These are phyloP conservation scores for Phasianus colchicus DNA, from an alignment of 2,113 vertebrate genomes.

Conservation along the genomic window DNA sequence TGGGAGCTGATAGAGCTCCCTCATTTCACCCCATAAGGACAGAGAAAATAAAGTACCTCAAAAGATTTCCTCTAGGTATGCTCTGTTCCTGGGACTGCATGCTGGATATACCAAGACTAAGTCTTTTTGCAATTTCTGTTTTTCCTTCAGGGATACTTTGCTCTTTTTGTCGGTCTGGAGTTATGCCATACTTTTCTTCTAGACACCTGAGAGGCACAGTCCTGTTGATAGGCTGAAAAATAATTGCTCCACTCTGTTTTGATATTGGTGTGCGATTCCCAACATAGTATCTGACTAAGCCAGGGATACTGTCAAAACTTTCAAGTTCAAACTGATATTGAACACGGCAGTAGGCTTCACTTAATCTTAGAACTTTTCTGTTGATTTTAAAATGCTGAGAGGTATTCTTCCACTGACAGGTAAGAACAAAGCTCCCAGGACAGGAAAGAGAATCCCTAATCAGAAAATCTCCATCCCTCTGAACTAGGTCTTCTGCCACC, in stretches of 20 bases:
- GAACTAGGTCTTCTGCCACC: constrained; percentile 91
- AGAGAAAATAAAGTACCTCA: constrained; percentile 80
- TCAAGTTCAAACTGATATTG: constrained; percentile 94
- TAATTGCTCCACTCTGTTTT: constrained; percentile 92
- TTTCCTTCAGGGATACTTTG: constrained; percentile 71
- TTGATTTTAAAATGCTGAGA: constrained; percentile 98
- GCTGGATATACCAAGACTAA: constrained; percentile 85
- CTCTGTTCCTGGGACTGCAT: constrained; percentile 79
- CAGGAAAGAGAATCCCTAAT: constrained; percentile 94
- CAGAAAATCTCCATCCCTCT: constrained; percentile 96
- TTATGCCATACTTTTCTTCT: constrained; percentile 89
- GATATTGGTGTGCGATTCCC: constrained; percentile 93
- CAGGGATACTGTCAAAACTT: constrained; percentile 92
- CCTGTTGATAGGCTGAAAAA: constrained; percentile 96
- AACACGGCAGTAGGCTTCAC: constrained; percentile 91
- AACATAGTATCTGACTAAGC: constrained; percentile 92
- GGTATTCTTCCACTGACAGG: constrained; percentile 93
- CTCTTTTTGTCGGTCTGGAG: constrained; percentile 53
- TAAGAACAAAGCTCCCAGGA: constrained; percentile 94
- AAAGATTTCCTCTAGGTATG: constrained; percentile 80
- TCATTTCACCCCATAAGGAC: neutral
- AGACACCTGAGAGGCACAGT: constrained; percentile 89
- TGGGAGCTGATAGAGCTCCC: neutral
- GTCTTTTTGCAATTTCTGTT: constrained; percentile 80
- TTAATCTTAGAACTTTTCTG: constrained; percentile 87